A percentile compares a stretch with the other conserved stretches of the same genome.
phyloP scores from a whole-genome alignment of 1,140 invertebrate genomes.

The Drosophila pseudoobscura region DNA sequence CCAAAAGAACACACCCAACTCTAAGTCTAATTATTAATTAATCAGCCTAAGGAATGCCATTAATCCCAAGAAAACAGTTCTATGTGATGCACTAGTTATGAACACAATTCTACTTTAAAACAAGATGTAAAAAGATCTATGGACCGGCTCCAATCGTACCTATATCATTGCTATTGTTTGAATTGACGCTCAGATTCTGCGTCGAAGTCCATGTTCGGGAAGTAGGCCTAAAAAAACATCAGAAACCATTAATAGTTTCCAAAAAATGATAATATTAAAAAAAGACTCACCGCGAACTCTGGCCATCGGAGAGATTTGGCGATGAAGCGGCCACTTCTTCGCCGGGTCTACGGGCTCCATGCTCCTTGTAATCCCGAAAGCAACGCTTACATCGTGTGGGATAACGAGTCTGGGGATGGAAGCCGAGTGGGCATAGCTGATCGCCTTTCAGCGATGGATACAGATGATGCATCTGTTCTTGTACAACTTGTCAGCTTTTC shows the following conservation, averaged over 20 bases:
- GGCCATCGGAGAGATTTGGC: slow-evolving; percentile 88
- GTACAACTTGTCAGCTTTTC: slow-evolving; percentile 68
- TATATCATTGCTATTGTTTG: slow-evolving; percentile 75
- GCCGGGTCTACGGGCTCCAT: slow-evolving; percentile 88
- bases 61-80: too few relatives aligned
- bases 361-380: slow-evolving; percentile 96
- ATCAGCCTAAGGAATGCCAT: too few relatives aligned
- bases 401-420: slow-evolving; percentile 96
- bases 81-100: background rate
- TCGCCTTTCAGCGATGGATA: slow-evolving; percentile 92
- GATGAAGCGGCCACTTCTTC: slow-evolving; percentile 90
- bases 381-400: slow-evolving; percentile 96
- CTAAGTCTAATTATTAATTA: too few relatives aligned
- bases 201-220: slow-evolving; percentile 85
- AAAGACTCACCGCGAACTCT: slow-evolving; percentile 85
- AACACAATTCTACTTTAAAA: background rate
- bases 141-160: slow-evolving; percentile 46
- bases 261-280: background rate
- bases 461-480: slow-evolving; percentile 89
- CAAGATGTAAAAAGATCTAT: background rate
- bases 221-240: slow-evolving; percentile 50
- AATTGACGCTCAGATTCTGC: slow-evolving; percentile 84
- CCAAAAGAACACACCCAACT: too few relatives aligned
- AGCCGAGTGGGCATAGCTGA: slow-evolving; percentile 94
- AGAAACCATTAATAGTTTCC: background rate